These are phyloP conservation scores for Paramormyrops hopkinsi DNA, from an alignment of 2,797 vertebrate genomes.

Conservation along the genomic window DNA sequence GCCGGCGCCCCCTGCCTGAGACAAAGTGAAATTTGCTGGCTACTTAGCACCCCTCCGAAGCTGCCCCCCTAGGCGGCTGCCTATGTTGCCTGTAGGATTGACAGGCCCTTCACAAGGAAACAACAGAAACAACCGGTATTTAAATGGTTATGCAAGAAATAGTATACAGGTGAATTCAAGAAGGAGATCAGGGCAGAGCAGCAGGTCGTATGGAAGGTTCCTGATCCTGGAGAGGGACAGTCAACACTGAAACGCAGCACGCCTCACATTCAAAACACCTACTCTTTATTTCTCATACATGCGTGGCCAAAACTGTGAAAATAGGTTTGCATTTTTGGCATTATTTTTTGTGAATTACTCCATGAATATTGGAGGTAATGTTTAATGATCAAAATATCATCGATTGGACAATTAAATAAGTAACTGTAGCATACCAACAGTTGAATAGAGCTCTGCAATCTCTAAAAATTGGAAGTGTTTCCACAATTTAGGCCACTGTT, in stretches of 20 bases:
- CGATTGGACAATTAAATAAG: background rate
- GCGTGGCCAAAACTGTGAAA: background rate
- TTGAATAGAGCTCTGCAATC: background rate
- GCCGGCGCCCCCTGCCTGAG: background rate
- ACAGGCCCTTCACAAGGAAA: background rate
- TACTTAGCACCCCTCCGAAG: background rate
- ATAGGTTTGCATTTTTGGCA: background rate
- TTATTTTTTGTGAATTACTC: background rate
- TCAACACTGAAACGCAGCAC: background rate
- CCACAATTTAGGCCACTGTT: background rate
- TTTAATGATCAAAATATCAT: background rate
- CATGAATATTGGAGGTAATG: background rate
- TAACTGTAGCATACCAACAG: background rate
- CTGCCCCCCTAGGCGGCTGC: background rate
- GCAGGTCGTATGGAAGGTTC: background rate
- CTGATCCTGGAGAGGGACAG: background rate
- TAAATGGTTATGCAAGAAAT: background rate
- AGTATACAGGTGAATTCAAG: background rate
- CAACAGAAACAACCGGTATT: background rate
- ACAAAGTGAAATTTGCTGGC: background rate
- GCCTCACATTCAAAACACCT: background rate
- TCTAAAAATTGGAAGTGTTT: background rate
- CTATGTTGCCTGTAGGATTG: background rate
- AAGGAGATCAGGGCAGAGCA: background rate
- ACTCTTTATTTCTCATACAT: background rate